Conservation (phyloP, 1,140 invertebrate genomes). For the Lucilia cuprina region DNA sequence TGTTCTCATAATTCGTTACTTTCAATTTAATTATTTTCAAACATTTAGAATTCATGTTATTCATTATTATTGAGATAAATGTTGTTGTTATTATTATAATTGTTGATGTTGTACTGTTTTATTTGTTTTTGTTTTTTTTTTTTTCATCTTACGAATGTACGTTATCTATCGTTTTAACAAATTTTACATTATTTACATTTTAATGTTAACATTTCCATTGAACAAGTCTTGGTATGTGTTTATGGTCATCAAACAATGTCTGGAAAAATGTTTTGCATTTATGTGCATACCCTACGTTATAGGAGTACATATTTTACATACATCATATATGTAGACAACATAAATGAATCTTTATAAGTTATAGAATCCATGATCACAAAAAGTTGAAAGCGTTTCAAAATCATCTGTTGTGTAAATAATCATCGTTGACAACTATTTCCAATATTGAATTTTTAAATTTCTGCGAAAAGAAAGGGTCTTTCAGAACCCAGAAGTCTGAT, state of each 20-base stretch:
- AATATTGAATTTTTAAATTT: no score
- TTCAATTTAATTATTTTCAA: background rate
- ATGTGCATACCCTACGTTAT: background rate
- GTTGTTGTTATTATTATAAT: background rate
- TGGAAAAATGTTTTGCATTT: conserved; percentile 17
- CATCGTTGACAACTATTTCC: no score
- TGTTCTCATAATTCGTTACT: background rate
- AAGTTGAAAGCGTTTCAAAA: no score
- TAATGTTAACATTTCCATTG: conserved; percentile 30
- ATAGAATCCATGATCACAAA: no score
- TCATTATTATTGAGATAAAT: background rate
- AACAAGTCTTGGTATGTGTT: conserved; percentile 33
- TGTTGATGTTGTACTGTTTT: background rate
- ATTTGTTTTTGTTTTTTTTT: background rate
- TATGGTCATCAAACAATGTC: conserved; percentile 30
- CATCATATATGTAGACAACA: no score
- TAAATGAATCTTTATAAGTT: no score
- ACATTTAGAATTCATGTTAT: background rate
- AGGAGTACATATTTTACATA: no score
- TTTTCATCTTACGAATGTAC: background rate
- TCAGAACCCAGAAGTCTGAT: no score
- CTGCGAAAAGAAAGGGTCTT: no score
- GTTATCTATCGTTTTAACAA: conserved; percentile 11
- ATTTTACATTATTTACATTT: conserved; percentile 34
- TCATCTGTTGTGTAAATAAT: no score